phyloP scores from a whole-genome alignment of 2,797 vertebrate species.

The Myiotriccus ornatus region DNA sequence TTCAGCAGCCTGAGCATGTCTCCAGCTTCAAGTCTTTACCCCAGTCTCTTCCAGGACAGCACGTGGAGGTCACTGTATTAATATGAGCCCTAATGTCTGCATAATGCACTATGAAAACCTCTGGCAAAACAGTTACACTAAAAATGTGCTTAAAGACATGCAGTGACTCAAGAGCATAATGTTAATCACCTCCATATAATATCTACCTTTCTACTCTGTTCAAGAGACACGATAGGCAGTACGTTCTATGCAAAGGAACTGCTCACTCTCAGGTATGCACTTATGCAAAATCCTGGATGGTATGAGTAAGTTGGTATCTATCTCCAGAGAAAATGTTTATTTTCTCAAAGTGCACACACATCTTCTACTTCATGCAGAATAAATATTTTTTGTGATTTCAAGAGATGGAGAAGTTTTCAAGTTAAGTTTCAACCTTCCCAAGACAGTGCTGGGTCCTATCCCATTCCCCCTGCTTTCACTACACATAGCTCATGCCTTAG shows the following conservation, averaged over 20 bases:
- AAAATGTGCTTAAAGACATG: not conserved
- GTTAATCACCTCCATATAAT: not conserved
- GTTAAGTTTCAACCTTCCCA: not conserved
- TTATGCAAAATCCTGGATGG: not conserved
- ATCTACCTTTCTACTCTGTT: not conserved
- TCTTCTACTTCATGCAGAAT: not conserved
- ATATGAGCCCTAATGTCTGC: not conserved
- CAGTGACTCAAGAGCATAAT: not conserved
- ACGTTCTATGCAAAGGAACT: not conserved
- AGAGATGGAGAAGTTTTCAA: not conserved
- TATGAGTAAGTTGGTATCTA: not conserved
- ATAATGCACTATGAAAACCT: not conserved
- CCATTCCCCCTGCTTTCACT: not conserved
- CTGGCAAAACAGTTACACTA: not conserved
- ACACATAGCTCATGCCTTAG: fast-evolving
- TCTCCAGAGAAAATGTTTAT: not conserved
- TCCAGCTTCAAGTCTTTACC: not conserved
- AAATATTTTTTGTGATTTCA: not conserved
- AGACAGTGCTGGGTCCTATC: not conserved
- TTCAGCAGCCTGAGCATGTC: not conserved
- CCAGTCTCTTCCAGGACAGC: not conserved
- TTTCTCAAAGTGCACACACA: not conserved
- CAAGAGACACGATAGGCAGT: not conserved
- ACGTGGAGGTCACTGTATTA: fast-evolving
- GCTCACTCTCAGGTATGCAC: not conserved